Evolutionary conservation across 2,888 invertebrate genomes (phyloP).

Genomic region (Ellobium chinense): DNA sequence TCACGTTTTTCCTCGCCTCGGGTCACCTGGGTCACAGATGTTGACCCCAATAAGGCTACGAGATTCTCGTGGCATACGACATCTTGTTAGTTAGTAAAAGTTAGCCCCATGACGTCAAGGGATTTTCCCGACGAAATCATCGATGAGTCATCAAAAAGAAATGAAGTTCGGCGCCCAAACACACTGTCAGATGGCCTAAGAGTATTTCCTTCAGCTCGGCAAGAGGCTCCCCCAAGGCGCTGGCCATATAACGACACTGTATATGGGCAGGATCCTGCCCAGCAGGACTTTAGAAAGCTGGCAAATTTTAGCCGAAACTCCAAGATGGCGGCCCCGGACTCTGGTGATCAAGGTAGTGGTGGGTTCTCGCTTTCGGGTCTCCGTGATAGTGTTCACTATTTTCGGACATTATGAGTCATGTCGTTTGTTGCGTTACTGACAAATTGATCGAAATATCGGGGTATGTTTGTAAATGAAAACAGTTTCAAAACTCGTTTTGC

Average conservation of each 20-base stretch:
- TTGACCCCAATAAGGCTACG: neutral
- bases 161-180: conserved; percentile 70
- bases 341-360: conserved; percentile 39
- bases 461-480: neutral
- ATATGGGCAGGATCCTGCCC: conserved; percentile 50
- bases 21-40: neutral
- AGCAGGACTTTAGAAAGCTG: conserved; percentile 47
- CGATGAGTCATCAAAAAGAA: conserved; percentile 76
- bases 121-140: conserved; percentile 75
- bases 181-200: conserved; percentile 45
- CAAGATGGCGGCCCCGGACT: conserved; percentile 74
- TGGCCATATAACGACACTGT: conserved; percentile 47
- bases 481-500: neutral
- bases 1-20: too few relatives aligned
- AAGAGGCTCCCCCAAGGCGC: conserved; percentile 51
- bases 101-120: conserved; percentile 69
- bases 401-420: conserved; percentile 42
- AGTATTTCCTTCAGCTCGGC: conserved; percentile 27
- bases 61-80: neutral
- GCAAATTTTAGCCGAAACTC: conserved; percentile 60
- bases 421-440: conserved; percentile 13
- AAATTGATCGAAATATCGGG: neutral
- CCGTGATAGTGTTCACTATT: conserved; percentile 36
- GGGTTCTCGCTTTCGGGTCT: conserved; percentile 33
- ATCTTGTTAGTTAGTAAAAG: conserved; percentile 27